Conservation (phyloP, 1,140 invertebrate genomes). For the Sycobia sp. region DNA sequence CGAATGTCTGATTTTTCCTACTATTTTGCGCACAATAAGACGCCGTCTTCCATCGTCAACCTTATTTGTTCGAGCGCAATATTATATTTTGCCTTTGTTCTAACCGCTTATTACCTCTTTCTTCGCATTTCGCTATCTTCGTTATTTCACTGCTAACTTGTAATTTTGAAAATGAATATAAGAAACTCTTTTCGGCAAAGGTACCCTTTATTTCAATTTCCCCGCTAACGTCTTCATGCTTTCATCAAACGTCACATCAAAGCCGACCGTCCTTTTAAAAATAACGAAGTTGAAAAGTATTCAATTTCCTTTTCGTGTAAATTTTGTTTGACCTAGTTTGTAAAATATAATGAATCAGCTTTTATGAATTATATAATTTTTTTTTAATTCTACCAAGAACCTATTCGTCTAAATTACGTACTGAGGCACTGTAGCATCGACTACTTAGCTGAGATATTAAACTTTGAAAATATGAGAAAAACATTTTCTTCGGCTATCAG, state of each 20-base stretch:
- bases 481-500: no score
- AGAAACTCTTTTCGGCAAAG: background rate
- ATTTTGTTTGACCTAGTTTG: no score
- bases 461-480: no score
- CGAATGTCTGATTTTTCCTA: no score
- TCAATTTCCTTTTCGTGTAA: no score
- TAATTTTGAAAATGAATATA: background rate
- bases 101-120: background rate
- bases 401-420: no score
- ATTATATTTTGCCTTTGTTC: slow-evolving; percentile 28
- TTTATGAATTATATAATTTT: no score
- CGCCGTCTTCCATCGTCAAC: slow-evolving; percentile 1
- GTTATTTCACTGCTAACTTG: background rate
- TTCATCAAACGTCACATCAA: background rate
- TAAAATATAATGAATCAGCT: no score
- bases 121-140: background rate
- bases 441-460: no score
- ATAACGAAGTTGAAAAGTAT: slow-evolving; percentile 5
- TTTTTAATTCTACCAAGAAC: no score
- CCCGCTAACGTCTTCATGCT: background rate
- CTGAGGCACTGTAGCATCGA: no score
- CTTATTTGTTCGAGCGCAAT: slow-evolving; percentile 12
- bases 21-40: no score
- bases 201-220: slow-evolving; percentile 12
- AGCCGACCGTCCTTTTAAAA: background rate